Percentiles rank a stretch among this genome's conserved stretches.
Conservation (phyloP, 1,140 invertebrate species). For the Asbolus verrucosus region DNA sequence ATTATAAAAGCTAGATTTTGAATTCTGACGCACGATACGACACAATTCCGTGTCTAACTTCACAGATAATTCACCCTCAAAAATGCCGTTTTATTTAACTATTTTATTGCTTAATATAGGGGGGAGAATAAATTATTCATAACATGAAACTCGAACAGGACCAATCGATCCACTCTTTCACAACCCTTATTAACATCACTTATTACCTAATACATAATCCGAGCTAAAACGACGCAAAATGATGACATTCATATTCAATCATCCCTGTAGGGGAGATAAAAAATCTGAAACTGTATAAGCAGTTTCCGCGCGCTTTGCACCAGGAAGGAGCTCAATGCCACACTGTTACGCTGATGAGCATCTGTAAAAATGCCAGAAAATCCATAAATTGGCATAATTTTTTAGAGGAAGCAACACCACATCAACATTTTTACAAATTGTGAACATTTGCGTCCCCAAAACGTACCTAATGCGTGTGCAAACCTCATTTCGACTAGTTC, state of each 20-base stretch:
- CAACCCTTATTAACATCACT: conserved; percentile 8
- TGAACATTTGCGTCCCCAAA: too few species aligned
- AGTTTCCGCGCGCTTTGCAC: too few species aligned
- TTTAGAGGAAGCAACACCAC: too few species aligned
- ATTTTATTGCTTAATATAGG: conserved; percentile 7
- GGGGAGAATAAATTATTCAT: conserved; percentile 22
- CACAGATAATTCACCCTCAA: conserved; percentile 13
- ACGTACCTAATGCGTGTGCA: too few species aligned
- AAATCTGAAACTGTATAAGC: too few species aligned
- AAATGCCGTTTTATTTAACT: conserved; percentile 1
- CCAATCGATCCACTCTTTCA: conserved; percentile 19
- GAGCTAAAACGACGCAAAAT: neutral
- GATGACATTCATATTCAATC: neutral
- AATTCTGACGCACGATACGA: conserved; percentile 29
- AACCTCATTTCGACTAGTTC: too few species aligned
- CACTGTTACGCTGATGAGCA: too few species aligned
- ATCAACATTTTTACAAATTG: too few species aligned
- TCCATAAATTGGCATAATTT: too few species aligned
- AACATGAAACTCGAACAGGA: conserved; percentile 11
- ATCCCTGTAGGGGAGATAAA: too few species aligned
- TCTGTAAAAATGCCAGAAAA: too few species aligned
- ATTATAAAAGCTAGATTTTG: conserved; percentile 21
- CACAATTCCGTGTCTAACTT: conserved; percentile 15
- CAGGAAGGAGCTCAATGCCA: too few species aligned
- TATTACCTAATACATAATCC: neutral